phyloP scores from a whole-genome alignment of 2,888 invertebrate species.

The Lepidochitona cinerea region DNA sequence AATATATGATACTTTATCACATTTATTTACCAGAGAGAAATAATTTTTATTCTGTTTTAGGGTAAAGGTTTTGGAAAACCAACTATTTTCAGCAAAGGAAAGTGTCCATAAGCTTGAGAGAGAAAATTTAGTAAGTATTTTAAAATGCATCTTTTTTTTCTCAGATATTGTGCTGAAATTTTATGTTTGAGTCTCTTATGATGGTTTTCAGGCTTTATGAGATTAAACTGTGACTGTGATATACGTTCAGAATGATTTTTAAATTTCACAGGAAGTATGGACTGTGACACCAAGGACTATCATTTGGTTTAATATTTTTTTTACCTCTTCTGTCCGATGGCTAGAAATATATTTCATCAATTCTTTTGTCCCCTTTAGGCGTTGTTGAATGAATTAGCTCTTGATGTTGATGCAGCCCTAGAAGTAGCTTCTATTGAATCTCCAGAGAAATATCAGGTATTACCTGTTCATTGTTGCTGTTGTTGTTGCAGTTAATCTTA shows the following conservation, averaged over 20 bases:
- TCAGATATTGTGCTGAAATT: too few relatives aligned
- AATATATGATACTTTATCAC: too few relatives aligned
- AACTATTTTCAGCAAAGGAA: conserved; percentile 41
- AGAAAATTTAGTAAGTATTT: conserved; percentile 4
- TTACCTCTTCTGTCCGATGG: too few relatives aligned
- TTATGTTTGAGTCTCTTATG: too few relatives aligned
- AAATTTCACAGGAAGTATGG: too few relatives aligned
- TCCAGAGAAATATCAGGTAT: conserved; percentile 5
- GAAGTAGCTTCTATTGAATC: neutral
- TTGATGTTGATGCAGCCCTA: neutral
- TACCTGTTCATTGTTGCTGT: neutral
- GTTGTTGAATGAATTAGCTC: neutral
- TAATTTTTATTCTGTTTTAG: conserved; percentile 25
- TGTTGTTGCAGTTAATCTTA: neutral
- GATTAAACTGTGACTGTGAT: too few relatives aligned
- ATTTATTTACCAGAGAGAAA: neutral
- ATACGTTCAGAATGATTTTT: too few relatives aligned
- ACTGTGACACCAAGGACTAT: too few relatives aligned
- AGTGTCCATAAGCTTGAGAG: conserved; percentile 5
- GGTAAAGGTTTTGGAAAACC: conserved; percentile 58
- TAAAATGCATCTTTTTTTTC: too few relatives aligned
- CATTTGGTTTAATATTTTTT: too few relatives aligned
- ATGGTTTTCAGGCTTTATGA: too few relatives aligned
- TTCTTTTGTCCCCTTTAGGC: neutral
- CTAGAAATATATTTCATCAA: too few relatives aligned